Conservation (phyloP, 2,888 invertebrate species). For the Himalopsyche japonica region DNA sequence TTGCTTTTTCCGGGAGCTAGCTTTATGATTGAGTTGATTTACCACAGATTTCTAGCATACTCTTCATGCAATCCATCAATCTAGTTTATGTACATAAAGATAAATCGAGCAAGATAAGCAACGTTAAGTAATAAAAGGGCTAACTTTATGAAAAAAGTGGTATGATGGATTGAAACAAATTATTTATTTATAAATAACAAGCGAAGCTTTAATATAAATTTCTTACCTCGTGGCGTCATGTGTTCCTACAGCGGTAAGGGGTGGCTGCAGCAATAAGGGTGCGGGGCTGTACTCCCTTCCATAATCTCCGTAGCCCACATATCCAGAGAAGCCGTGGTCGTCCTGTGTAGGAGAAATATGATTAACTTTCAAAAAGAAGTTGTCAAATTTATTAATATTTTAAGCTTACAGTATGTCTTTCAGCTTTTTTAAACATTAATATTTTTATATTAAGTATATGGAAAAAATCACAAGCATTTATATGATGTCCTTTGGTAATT, state of each 20-base stretch:
- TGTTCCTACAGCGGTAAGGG: constrained; percentile 52
- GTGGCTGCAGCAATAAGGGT: constrained; percentile 62
- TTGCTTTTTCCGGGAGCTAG: no score
- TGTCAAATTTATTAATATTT: no score
- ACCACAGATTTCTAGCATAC: no score
- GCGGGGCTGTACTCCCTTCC: constrained; percentile 88
- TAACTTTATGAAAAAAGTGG: neutral
- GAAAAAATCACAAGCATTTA: no score
- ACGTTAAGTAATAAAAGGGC: neutral
- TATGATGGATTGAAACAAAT: neutral
- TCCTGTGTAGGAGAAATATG: constrained; percentile 56
- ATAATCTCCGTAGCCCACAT: constrained; percentile 88
- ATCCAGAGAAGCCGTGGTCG: constrained; percentile 81
- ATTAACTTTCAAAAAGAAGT: neutral
- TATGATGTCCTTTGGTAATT: no score
- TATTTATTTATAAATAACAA: neutral
- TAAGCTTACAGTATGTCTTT: no score
- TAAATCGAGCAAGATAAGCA: neutral
- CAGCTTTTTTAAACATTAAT: no score
- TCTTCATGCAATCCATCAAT: neutral
- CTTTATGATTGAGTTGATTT: no score
- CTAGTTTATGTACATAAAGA: neutral
- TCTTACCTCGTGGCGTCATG: constrained; percentile 56
- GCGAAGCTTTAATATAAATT: neutral
- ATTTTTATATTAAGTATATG: no score